Conservation (phyloP, 2,888 invertebrate species). For the Agriopis aurantiaria region DNA sequence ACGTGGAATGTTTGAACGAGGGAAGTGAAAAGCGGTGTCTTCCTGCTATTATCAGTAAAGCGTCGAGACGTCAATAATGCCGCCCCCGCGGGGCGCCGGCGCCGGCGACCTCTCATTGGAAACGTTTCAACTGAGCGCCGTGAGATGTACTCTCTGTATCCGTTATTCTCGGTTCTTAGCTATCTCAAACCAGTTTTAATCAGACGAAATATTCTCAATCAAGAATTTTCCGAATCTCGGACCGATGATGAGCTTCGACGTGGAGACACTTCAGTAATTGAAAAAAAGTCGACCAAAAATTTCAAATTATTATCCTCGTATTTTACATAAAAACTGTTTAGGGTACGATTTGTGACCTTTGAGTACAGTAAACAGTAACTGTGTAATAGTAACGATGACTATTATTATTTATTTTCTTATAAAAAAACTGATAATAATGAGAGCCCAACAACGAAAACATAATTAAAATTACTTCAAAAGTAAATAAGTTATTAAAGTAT, state of each 20-base stretch:
- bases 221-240: slow-evolving; percentile 17
- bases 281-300: not conserved
- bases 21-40: too few relatives aligned
- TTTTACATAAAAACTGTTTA: not conserved
- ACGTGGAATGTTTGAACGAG: too few relatives aligned
- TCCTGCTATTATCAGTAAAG: not conserved
- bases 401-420: too few relatives aligned
- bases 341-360: too few relatives aligned
- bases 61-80: slow-evolving; percentile 2
- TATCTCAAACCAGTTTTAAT: slow-evolving; percentile 9
- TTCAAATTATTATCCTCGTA: not conserved
- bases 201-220: slow-evolving; percentile 16
- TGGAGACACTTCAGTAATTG: slow-evolving; percentile 5
- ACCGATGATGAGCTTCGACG: slow-evolving; percentile 8
- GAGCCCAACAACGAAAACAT: too few relatives aligned
- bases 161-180: not conserved
- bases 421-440: too few relatives aligned
- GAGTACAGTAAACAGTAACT: too few relatives aligned
- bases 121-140: slow-evolving; percentile 8
- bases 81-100: not conserved
- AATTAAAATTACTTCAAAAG: too few relatives aligned
- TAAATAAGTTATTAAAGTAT: too few relatives aligned
- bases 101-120: not conserved
- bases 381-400: too few relatives aligned
- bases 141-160: not conserved